A percentile compares a stretch with the other conserved stretches of the same genome.
These are phyloP conservation scores for Hydrotaea diabolus DNA, from an alignment of 2,888 invertebrate species.

Conservation along the genomic window DNA sequence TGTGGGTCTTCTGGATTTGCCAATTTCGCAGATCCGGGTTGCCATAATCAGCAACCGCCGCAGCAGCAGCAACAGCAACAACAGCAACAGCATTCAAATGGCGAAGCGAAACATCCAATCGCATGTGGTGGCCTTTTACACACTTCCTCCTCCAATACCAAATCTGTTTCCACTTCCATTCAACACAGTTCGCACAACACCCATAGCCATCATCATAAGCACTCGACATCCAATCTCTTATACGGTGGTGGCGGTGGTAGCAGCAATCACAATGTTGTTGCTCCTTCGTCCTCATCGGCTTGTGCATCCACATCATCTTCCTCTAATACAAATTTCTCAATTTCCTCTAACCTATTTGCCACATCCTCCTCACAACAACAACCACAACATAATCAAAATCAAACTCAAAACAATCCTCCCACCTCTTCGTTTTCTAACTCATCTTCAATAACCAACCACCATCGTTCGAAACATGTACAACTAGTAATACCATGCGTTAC, in stretches of 20 bases:
- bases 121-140: slow-evolving; percentile 66
- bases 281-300: slow-evolving; percentile 67
- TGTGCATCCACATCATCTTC: slow-evolving; percentile 63
- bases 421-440: slow-evolving; percentile 66
- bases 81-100: slow-evolving; percentile 63
- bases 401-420: slow-evolving; percentile 56
- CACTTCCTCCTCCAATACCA: slow-evolving; percentile 75
- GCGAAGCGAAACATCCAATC: slow-evolving; percentile 60
- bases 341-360: slow-evolving; percentile 65
- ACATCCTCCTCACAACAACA: slow-evolving; percentile 54
- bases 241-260: slow-evolving; percentile 59
- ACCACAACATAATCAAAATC: slow-evolving; percentile 53
- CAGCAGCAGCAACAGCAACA: slow-evolving; percentile 55
- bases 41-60: slow-evolving; percentile 63
- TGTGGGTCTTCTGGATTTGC: slow-evolving; percentile 74
- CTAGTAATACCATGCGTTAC: slow-evolving; percentile 90
- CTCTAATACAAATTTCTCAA: slow-evolving; percentile 70
- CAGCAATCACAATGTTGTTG: slow-evolving; percentile 59
- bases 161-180: slow-evolving; percentile 79
- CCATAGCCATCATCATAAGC: slow-evolving; percentile 60
- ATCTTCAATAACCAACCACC: slow-evolving; percentile 68
- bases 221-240: slow-evolving; percentile 63
- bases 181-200: slow-evolving; percentile 71
- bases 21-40: slow-evolving; percentile 59
- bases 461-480: slow-evolving; percentile 82